Conservation (phyloP, 2,888 invertebrate species). For the Alitta virens region DNA sequence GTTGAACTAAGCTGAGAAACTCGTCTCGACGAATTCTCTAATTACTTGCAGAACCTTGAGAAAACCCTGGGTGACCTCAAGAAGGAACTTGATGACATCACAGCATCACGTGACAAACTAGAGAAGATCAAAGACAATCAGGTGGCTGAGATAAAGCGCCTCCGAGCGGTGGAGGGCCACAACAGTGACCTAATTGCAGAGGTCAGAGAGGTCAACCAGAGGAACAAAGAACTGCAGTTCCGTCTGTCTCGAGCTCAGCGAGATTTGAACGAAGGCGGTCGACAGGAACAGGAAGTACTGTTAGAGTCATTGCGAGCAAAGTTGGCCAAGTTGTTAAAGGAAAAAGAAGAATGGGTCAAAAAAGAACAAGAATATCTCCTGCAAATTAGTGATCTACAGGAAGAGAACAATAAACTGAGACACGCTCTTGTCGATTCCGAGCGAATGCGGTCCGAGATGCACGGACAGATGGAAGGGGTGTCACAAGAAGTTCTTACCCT, state of each 20-base stretch:
- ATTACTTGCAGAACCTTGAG: neutral
- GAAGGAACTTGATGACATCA: constrained; percentile 28
- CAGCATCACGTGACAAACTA: constrained; percentile 30
- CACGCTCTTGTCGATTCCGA: constrained; percentile 33
- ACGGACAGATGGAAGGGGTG: constrained; percentile 36
- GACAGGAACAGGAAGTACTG: constrained; percentile 33
- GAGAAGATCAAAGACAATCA: constrained; percentile 17
- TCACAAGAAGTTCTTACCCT: constrained; percentile 34
- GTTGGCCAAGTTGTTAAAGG: constrained; percentile 33
- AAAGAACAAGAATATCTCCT: constrained; percentile 27
- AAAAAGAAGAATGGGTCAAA: constrained; percentile 19
- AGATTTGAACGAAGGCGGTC: constrained; percentile 32
- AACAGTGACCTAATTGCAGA: constrained; percentile 34
- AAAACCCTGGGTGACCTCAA: constrained; percentile 26
- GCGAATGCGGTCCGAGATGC: constrained; percentile 34
- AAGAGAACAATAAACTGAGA: constrained; percentile 33
- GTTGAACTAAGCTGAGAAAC: too few species aligned
- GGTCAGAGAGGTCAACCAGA: constrained; percentile 37
- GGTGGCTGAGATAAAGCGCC: constrained; percentile 29
- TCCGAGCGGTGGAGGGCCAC: constrained; percentile 29
- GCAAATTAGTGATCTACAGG: neutral
- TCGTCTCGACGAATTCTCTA: too few species aligned
- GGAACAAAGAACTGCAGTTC: constrained; percentile 39
- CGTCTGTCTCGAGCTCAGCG: constrained; percentile 19
- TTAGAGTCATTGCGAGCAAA: constrained; percentile 31